phyloP scores from a whole-genome alignment of 2,888 invertebrate species.

The Callimorpha dominula region DNA sequence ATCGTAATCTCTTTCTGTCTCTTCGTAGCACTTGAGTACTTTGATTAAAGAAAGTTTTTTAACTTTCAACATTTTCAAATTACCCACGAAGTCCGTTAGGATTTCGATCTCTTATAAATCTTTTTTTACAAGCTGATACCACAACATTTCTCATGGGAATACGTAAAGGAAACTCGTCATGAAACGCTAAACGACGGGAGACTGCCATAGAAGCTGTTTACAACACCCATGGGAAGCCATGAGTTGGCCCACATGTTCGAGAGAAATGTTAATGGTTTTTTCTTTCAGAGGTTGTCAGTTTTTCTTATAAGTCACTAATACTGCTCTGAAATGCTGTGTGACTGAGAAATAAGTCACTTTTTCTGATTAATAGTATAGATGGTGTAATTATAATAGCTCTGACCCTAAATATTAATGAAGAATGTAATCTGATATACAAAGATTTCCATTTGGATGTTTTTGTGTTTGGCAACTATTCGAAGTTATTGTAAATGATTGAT shows the following conservation, averaged over 20 bases:
- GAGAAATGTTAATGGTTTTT: slow-evolving; percentile 11
- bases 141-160: slow-evolving; percentile 12
- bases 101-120: slow-evolving; percentile 1
- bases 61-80: no score
- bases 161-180: slow-evolving; percentile 11
- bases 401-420: not conserved
- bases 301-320: slow-evolving; percentile 1
- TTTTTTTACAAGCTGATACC: slow-evolving; percentile 10
- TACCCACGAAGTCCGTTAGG: not conserved
- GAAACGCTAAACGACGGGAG: slow-evolving; percentile 9
- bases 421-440: no score
- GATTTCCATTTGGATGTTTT: no score
- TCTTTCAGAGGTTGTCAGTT: not conserved
- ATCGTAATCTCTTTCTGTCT: not conserved
- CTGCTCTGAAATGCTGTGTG: not conserved
- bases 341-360: not conserved
- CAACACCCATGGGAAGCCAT: slow-evolving; percentile 34
- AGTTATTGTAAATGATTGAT: no score
- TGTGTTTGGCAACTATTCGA: no score
- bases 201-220: slow-evolving; percentile 19
- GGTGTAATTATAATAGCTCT: not conserved
- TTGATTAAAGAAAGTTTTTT: no score
- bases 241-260: slow-evolving; percentile 23
- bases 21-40: no score
- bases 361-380: not conserved